phyloP scores from a whole-genome alignment of 2,113 vertebrate species.

The Spheniscus mendiculus region DNA sequence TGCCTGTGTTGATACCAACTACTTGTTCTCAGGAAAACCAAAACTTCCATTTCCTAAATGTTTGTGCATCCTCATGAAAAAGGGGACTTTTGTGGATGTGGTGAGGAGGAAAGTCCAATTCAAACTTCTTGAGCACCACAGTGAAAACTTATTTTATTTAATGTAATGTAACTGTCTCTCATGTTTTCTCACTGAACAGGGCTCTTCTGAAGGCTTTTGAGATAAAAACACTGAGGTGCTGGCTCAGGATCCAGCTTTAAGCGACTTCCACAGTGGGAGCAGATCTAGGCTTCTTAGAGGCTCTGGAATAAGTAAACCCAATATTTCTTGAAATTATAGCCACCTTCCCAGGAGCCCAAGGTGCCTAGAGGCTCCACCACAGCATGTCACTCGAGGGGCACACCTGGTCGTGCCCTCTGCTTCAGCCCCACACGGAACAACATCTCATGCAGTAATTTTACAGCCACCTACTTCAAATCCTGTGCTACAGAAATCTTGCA shows the following conservation, averaged over 20 bases:
- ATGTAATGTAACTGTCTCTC: background rate
- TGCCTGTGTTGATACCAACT: background rate
- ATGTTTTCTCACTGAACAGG: background rate
- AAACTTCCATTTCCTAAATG: background rate
- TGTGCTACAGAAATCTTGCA: background rate
- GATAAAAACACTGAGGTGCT: background rate
- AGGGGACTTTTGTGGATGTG: background rate
- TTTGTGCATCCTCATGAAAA: background rate
- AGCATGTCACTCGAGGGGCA: background rate
- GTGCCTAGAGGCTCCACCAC: background rate
- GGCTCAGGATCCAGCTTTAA: background rate
- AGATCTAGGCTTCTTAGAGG: background rate
- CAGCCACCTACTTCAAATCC: background rate
- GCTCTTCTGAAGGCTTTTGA: background rate
- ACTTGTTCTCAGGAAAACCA: background rate
- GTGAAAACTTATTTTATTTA: background rate
- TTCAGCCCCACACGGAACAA: background rate
- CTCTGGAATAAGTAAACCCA: background rate
- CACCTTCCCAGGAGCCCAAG: background rate
- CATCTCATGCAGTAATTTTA: background rate
- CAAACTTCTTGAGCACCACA: background rate
- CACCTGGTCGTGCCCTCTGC: background rate
- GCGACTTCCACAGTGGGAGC: background rate
- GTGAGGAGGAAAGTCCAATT: background rate
- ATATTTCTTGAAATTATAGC: background rate